phyloP scores from a whole-genome alignment of 2,113 vertebrate species.

The Pavo muticus region DNA sequence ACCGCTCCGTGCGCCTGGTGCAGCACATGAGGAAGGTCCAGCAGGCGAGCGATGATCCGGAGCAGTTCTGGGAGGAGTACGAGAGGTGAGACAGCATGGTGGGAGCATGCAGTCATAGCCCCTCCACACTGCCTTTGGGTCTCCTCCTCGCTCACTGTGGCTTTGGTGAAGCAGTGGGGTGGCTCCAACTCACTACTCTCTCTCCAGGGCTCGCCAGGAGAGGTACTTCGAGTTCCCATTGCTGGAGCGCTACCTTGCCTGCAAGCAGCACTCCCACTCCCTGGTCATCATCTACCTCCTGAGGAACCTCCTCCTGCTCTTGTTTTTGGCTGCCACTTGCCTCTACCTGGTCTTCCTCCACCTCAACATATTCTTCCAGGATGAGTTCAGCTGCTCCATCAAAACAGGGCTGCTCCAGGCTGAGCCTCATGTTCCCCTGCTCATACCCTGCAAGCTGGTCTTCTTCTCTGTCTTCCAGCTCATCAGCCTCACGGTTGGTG shows the following conservation, averaged over 20 bases:
- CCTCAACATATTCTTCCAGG: slow-evolving; percentile 88
- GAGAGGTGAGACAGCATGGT: slow-evolving; percentile 80
- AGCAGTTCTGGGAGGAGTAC: slow-evolving; percentile 89
- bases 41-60: slow-evolving; percentile 80
- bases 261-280: slow-evolving; percentile 90
- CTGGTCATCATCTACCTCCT: slow-evolving; percentile 89
- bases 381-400: slow-evolving; percentile 94
- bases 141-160: accelerated
- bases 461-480: slow-evolving; percentile 91
- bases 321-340: slow-evolving; percentile 88
- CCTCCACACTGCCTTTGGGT: accelerated
- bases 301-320: slow-evolving; percentile 88
- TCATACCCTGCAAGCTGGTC: slow-evolving; percentile 92
- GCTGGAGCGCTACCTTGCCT: slow-evolving; percentile 91
- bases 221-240: slow-evolving; percentile 96
- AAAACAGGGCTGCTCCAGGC: slow-evolving; percentile 84
- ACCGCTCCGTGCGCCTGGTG: slow-evolving; percentile 92
- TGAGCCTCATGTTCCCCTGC: slow-evolving; percentile 79
- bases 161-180: neutral
- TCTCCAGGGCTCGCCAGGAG: slow-evolving; percentile 89
- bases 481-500: slow-evolving; percentile 85
- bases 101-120: neutral
- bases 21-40: slow-evolving; percentile 91
- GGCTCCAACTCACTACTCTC: neutral
- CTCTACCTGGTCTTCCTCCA: slow-evolving; percentile 95